phyloP scores from a whole-genome alignment of 2,797 vertebrate species.

The Anableps anableps region DNA sequence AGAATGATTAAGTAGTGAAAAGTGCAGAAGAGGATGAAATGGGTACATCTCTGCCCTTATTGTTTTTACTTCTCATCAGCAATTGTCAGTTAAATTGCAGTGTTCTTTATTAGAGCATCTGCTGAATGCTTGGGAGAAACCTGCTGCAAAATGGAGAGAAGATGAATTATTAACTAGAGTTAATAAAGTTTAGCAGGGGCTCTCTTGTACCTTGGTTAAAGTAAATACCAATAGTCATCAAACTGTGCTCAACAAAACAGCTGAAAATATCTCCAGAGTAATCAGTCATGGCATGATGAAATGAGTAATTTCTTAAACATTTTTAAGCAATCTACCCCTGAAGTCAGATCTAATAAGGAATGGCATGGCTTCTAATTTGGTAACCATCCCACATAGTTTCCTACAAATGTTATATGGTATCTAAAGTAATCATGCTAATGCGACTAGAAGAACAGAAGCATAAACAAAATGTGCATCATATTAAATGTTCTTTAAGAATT shows the following conservation, averaged over 20 bases:
- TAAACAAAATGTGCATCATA: neutral
- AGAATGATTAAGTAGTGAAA: neutral
- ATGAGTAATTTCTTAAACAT: neutral
- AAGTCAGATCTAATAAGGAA: constrained; percentile 6
- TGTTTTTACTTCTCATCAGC: neutral
- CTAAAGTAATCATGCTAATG: neutral
- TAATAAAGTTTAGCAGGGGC: neutral
- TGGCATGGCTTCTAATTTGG: neutral
- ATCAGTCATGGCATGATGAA: constrained; percentile 5
- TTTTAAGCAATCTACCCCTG: neutral
- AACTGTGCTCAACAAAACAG: neutral
- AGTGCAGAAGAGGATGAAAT: neutral
- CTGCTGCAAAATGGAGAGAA: neutral
- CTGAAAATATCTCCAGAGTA: neutral
- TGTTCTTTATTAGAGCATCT: neutral
- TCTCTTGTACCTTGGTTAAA: neutral
- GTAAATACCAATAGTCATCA: neutral
- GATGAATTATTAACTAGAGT: neutral
- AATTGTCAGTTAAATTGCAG: neutral
- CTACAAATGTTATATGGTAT: neutral
- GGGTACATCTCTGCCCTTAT: neutral
- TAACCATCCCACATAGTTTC: neutral
- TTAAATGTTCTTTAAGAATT: neutral
- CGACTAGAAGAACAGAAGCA: neutral
- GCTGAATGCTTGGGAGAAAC: neutral